These are phyloP conservation scores for Triplophysa bombifrons DNA, from an alignment of 2,797 vertebrate genomes.

Conservation along the genomic window DNA sequence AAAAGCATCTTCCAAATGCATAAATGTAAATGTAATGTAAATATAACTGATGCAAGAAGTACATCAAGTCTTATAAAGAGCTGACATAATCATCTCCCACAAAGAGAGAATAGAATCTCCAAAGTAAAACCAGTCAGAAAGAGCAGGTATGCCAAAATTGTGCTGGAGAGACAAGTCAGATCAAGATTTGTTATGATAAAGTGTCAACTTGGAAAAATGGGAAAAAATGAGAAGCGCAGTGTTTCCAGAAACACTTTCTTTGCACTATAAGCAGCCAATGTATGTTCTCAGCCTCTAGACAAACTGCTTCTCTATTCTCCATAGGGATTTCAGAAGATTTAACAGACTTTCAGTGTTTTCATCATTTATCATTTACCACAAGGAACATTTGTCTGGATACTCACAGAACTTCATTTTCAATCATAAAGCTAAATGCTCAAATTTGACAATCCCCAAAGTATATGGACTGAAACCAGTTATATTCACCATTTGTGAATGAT, in stretches of 20 bases:
- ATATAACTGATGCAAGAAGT: constrained; percentile 5
- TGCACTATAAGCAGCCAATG: constrained; percentile 29
- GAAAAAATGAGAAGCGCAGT: neutral
- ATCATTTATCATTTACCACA: neutral
- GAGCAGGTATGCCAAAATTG: constrained; percentile 21
- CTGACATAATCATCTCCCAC: neutral
- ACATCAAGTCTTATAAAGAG: constrained; percentile 32
- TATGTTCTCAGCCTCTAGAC: constrained; percentile 56
- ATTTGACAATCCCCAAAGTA: neutral
- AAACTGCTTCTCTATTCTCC: constrained; percentile 58
- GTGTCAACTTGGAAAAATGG: too few species aligned
- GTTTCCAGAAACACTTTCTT: neutral
- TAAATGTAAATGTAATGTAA: too few species aligned
- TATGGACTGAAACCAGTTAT: neutral
- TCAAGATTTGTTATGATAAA: constrained; percentile 19
- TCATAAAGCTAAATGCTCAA: neutral
- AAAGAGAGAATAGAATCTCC: constrained; percentile 11
- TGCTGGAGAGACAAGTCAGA: neutral
- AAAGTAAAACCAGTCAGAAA: constrained; percentile 48
- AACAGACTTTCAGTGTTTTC: constrained; percentile 48
- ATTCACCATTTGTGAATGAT: neutral
- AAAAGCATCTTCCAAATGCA: too few species aligned
- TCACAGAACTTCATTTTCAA: constrained; percentile 5
- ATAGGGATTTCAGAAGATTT: constrained; percentile 64
- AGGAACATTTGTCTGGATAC: too few species aligned